phyloP scores from a whole-genome alignment of 1,140 invertebrate species.

The Habropoda laboriosa region DNA sequence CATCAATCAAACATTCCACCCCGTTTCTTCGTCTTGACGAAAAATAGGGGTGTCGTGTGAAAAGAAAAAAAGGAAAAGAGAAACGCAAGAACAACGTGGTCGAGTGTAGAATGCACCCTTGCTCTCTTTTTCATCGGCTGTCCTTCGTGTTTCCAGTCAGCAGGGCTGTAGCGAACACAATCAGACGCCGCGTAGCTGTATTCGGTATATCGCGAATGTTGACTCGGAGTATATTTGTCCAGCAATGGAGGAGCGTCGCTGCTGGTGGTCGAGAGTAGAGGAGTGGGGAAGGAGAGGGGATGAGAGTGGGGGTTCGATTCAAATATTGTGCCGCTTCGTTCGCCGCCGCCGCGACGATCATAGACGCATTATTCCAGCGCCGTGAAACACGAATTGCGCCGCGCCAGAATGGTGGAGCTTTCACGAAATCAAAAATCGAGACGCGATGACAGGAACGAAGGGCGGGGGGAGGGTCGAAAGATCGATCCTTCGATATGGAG shows the following conservation, averaged over 20 bases:
- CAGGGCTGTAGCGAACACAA: constrained; percentile 67
- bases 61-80: too few relatives aligned
- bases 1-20: not conserved
- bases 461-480: too few relatives aligned
- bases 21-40: not conserved
- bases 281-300: too few relatives aligned
- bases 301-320: constrained; percentile 66
- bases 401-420: not conserved
- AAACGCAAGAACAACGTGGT: too few relatives aligned
- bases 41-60: not conserved
- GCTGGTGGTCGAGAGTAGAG: constrained; percentile 33
- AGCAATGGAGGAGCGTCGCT: constrained; percentile 76
- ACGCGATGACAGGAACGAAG: not conserved
- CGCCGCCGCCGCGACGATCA: constrained; percentile 69
- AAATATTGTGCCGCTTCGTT: constrained; percentile 74
- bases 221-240: constrained; percentile 81
- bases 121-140: constrained; percentile 18
- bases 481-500: not conserved
- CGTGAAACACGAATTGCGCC: constrained; percentile 18
- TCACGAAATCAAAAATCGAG: constrained; percentile 10
- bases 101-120: not conserved
- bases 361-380: constrained; percentile 69
- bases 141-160: constrained; percentile 63
- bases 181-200: constrained; percentile 73
- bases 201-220: constrained; percentile 80